Conservation (phyloP, 2,113 vertebrate genomes). For the Irena cyanogastra region DNA sequence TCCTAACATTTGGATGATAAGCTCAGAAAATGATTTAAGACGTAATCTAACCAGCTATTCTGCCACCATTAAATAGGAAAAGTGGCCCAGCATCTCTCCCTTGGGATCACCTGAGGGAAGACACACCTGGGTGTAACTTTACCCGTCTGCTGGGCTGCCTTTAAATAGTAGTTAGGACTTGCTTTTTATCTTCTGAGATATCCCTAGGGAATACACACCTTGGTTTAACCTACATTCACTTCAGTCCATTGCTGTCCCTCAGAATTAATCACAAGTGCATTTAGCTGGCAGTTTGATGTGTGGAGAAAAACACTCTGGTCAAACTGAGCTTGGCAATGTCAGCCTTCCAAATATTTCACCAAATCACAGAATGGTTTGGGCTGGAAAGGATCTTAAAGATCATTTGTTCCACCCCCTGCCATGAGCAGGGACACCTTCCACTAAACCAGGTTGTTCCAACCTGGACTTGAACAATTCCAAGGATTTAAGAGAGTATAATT, state of each 20-base stretch:
- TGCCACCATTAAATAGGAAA: conserved; percentile 63
- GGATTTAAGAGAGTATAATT: neutral
- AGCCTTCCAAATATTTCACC: neutral
- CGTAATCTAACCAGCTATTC: conserved; percentile 57
- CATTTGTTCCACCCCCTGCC: neutral
- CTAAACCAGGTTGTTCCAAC: neutral
- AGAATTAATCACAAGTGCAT: neutral
- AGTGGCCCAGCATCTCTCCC: conserved; percentile 61
- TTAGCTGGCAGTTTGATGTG: neutral
- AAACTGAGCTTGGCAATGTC: neutral
- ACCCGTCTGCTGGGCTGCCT: conserved; percentile 66
- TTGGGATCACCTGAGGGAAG: conserved; percentile 64
- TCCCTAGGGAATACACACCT: conserved; percentile 68
- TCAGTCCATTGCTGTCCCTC: conserved; percentile 30
- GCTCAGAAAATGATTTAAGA: conserved; percentile 18
- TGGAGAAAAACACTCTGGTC: neutral
- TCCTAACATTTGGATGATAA: conserved; percentile 40
- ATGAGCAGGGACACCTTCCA: neutral
- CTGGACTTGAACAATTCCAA: neutral
- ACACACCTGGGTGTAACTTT: conserved; percentile 70
- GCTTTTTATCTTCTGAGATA: conserved; percentile 68
- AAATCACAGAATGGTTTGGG: neutral
- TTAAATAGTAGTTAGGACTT: conserved; percentile 67
- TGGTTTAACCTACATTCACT: conserved; percentile 59
- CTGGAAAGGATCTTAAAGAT: neutral